These are phyloP conservation scores for Esox lucius DNA, from an alignment of 2,797 vertebrate genomes.

Conservation along the genomic window DNA sequence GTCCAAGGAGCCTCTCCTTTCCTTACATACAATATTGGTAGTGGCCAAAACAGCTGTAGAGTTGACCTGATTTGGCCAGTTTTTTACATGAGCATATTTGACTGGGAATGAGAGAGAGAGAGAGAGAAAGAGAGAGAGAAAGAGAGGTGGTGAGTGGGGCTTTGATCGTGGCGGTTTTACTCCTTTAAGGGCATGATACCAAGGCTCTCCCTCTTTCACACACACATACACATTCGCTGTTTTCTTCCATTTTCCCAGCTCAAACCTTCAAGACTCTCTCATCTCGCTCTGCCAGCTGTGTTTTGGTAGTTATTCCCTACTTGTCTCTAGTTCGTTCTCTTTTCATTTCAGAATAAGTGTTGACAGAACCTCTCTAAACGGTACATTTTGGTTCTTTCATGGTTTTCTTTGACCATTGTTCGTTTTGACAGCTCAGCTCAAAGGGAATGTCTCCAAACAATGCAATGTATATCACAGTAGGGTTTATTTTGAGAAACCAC, in stretches of 20 bases:
- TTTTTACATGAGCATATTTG: background rate
- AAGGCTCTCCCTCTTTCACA: background rate
- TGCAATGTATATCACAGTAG: conserved; percentile 7
- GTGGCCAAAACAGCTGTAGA: background rate
- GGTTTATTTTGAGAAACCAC: conserved; percentile 21
- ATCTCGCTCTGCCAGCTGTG: conserved; percentile 64
- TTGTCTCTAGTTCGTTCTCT: conserved; percentile 29
- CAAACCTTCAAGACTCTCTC: conserved; percentile 45
- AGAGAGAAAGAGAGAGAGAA: background rate
- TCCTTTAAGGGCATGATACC: background rate
- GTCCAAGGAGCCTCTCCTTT: background rate
- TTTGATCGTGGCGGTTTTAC: background rate
- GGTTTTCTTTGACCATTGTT: conserved; percentile 48
- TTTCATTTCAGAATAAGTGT: conserved; percentile 49
- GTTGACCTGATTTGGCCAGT: background rate
- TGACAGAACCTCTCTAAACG: conserved; percentile 52
- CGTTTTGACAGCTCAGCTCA: conserved; percentile 26
- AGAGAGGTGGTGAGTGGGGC: background rate
- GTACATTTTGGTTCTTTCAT: conserved; percentile 26
- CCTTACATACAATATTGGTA: background rate
- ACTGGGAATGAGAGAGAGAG: background rate
- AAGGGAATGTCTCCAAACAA: conserved; percentile 38
- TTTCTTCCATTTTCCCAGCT: conserved; percentile 49
- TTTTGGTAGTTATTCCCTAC: conserved; percentile 58
- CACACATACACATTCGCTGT: background rate